These are phyloP conservation scores for Trachymyrmex cornetzi DNA, from an alignment of 1,140 invertebrate species.

Conservation along the genomic window DNA sequence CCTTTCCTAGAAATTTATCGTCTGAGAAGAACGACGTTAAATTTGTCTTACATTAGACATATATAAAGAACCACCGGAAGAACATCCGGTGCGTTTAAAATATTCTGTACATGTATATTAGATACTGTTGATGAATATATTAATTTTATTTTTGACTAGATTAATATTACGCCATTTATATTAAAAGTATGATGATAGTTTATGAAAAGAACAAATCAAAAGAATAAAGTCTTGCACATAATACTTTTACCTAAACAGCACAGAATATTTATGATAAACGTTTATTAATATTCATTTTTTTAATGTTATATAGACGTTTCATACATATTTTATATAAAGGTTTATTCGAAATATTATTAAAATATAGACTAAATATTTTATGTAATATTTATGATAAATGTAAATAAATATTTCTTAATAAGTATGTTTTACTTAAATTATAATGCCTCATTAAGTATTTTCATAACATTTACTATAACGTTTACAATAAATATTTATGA, in stretches of 20 bases:
- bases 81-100: neutral
- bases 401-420: no score
- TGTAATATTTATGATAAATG: no score
- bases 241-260: neutral
- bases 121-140: neutral
- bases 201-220: neutral
- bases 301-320: no score
- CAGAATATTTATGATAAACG: no score
- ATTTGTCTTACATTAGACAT: constrained; percentile 1
- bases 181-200: neutral
- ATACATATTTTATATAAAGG: no score
- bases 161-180: neutral
- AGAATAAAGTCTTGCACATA: neutral
- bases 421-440: no score
- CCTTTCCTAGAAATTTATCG: neutral
- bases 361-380: no score
- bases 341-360: no score
- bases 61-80: neutral
- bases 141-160: neutral
- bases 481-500: no score
- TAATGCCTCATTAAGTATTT: no score
- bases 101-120: neutral
- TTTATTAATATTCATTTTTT: no score
- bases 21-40: constrained; percentile 2
- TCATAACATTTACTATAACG: no score